Evolutionary conservation across 2,888 invertebrate species (phyloP).

Genomic region (Eucera pruinosa): DNA sequence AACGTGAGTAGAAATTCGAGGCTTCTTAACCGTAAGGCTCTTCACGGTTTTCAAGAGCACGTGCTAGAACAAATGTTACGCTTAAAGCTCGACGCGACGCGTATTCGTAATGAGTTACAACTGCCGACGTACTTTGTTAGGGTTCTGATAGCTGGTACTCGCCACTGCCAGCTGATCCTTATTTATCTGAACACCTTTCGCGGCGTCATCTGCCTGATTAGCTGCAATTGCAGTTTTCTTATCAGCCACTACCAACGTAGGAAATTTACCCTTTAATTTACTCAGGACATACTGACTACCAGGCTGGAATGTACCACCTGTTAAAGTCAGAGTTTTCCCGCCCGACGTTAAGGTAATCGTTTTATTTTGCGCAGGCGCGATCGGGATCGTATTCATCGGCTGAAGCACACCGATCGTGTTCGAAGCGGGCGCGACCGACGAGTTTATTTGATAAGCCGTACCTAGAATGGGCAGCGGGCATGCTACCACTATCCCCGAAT

Average conservation of each 20-base stretch:
- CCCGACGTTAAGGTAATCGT: slow-evolving; percentile 75
- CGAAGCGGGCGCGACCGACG: slow-evolving; percentile 33
- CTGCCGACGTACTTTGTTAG: slow-evolving; percentile 64
- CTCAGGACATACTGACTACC: slow-evolving; percentile 76
- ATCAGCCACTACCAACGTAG: slow-evolving; percentile 69
- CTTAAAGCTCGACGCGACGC: background rate
- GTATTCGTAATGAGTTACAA: background rate
- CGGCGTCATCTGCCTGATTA: slow-evolving; percentile 45
- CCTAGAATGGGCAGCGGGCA: slow-evolving; percentile 59
- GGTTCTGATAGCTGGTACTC: slow-evolving; percentile 67
- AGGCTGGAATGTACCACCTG: slow-evolving; percentile 71
- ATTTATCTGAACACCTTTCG: slow-evolving; percentile 35
- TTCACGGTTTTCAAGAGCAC: slow-evolving; percentile 46
- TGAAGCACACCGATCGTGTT: slow-evolving; percentile 57
- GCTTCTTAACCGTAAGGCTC: slow-evolving; percentile 76
- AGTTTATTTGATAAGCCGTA: slow-evolving; percentile 64
- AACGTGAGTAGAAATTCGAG: slow-evolving; percentile 90
- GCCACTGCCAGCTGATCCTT: slow-evolving; percentile 52
- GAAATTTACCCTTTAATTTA: slow-evolving; percentile 73
- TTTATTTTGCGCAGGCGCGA: slow-evolving; percentile 70
- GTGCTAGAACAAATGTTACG: slow-evolving; percentile 46
- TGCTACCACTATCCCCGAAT: slow-evolving; percentile 54
- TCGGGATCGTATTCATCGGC: slow-evolving; percentile 70
- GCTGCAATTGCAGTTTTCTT: slow-evolving; percentile 43
- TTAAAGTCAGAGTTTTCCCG: slow-evolving; percentile 75